Conservation (phyloP, 2,888 invertebrate species). For the Polyommatus icarus region DNA sequence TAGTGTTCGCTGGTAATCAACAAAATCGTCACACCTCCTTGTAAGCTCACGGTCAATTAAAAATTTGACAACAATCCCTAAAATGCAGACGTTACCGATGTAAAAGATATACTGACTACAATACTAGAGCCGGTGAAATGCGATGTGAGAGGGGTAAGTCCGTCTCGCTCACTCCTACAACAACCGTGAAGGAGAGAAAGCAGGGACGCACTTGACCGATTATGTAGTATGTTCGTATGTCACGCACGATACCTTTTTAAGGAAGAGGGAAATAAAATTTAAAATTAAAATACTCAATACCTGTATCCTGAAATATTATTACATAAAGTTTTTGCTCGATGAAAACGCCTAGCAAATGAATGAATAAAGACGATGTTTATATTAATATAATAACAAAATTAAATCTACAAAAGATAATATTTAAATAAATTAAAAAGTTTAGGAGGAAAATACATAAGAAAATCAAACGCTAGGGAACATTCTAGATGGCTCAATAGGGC, state of each 20-base stretch:
- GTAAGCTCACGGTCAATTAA: slow-evolving; percentile 56
- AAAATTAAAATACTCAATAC: slow-evolving; percentile 30
- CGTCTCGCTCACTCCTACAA: slow-evolving; percentile 57
- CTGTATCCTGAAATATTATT: slow-evolving; percentile 17
- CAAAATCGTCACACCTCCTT: slow-evolving; percentile 49
- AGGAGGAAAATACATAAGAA: neutral
- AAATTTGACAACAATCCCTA: slow-evolving; percentile 61
- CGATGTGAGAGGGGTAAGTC: slow-evolving; percentile 65
- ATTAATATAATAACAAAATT: neutral
- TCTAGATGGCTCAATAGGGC: slow-evolving; percentile 18
- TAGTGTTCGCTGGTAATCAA: neutral
- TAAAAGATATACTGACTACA: slow-evolving; percentile 66
- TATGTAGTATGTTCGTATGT: slow-evolving; percentile 71
- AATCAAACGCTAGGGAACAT: neutral
- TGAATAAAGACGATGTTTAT: neutral
- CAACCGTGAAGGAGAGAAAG: slow-evolving; percentile 58
- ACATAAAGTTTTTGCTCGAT: neutral
- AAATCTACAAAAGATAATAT: neutral
- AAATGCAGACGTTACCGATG: slow-evolving; percentile 66
- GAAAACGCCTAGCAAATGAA: neutral
- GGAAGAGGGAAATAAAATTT: slow-evolving; percentile 33
- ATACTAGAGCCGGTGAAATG: slow-evolving; percentile 69
- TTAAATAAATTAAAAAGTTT: neutral
- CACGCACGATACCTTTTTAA: slow-evolving; percentile 51
- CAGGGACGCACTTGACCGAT: slow-evolving; percentile 64